These are phyloP conservation scores for Alviniconcha marisindica DNA, from an alignment of 1,140 invertebrate genomes.

Conservation along the genomic window DNA sequence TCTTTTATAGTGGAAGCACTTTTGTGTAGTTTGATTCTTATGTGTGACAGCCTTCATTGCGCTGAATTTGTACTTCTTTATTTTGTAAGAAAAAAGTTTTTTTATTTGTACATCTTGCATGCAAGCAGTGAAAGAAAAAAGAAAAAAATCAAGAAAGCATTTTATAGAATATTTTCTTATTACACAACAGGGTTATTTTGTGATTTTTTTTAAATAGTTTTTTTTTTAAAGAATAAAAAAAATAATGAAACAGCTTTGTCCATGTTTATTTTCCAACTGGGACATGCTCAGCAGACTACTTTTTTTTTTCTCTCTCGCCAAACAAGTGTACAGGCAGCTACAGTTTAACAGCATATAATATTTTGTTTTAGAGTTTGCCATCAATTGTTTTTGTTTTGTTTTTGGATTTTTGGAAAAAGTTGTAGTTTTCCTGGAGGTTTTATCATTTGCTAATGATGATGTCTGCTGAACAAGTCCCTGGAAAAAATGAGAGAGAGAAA, in stretches of 20 bases:
- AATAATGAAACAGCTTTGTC: neutral
- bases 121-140: too few species aligned
- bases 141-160: too few species aligned
- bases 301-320: too few species aligned
- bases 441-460: neutral
- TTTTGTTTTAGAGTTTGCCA: too few species aligned
- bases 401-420: neutral
- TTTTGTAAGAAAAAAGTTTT: neutral
- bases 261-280: conserved; percentile 24
- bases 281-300: conserved; percentile 24
- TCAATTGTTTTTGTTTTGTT: conserved; percentile 8
- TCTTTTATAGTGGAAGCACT: too few species aligned
- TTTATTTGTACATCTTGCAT: neutral
- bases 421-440: too few species aligned
- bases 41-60: neutral
- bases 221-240: neutral
- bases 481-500: neutral
- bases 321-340: too few species aligned
- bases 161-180: too few species aligned
- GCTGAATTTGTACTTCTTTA: neutral
- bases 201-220: too few species aligned
- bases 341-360: too few species aligned
- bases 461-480: conserved; percentile 25
- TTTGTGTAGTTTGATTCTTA: neutral
- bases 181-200: too few species aligned